Evolutionary conservation across 1,140 invertebrate species (phyloP).

Genomic region (Hyles vespertilio): DNA sequence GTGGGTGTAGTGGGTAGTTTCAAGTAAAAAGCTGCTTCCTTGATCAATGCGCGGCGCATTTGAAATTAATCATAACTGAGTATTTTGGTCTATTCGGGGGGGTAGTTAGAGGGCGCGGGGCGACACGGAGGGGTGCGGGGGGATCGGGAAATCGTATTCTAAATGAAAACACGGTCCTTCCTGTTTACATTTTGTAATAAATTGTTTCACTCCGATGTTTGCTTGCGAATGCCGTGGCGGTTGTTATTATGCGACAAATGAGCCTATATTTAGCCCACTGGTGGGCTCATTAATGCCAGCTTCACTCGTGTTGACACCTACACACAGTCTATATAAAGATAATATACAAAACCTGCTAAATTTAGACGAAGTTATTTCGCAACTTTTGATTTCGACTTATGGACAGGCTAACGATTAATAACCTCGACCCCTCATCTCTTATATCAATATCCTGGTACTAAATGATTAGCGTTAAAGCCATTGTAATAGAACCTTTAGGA

Average conservation of each 20-base stretch:
- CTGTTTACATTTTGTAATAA: conserved; percentile 75
- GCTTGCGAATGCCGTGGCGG: conserved; percentile 9
- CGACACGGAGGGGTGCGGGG: conserved; percentile 26
- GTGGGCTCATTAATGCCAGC: no score
- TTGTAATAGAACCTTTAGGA: no score
- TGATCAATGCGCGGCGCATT: conserved; percentile 73
- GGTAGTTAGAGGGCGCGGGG: conserved; percentile 14
- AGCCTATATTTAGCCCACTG: no score
- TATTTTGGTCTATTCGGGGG: conserved; percentile 70
- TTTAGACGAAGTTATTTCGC: no score
- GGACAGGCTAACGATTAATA: no score
- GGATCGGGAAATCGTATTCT: conserved; percentile 66
- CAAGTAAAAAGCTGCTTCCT: conserved; percentile 70
- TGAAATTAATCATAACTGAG: conserved; percentile 74
- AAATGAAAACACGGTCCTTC: conserved; percentile 73
- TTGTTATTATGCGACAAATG: conserved; percentile 1
- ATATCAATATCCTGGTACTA: no score
- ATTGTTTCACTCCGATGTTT: conserved; percentile 70
- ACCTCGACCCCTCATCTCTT: no score
- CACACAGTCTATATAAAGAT: no score
- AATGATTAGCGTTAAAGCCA: no score
- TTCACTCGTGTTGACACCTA: no score
- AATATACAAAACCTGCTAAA: no score
- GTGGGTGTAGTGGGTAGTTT: conserved; percentile 61
- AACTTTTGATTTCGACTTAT: no score